Percentiles rank a stretch among this genome's conserved stretches.
Conservation (phyloP, 2,113 vertebrate genomes). For the Cyphomyrus plagiostoma region DNA sequence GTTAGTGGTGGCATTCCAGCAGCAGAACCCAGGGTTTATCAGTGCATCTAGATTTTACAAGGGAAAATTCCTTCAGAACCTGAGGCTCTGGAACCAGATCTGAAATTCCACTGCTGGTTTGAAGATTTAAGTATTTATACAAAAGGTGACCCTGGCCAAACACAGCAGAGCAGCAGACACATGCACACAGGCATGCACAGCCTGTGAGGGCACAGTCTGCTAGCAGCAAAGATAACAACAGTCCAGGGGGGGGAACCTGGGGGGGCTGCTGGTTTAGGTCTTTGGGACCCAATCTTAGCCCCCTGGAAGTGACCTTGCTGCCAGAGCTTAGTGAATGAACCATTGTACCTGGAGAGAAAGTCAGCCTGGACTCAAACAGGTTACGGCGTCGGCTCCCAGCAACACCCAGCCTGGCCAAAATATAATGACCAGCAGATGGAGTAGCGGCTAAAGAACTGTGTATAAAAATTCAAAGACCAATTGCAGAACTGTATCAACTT, state of each 20-base stretch:
- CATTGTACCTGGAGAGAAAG: slow-evolving; percentile 22
- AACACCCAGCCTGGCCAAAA: background rate
- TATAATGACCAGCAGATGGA: background rate
- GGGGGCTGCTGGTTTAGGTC: background rate
- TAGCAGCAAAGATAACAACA: background rate
- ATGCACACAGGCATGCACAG: slow-evolving; percentile 9
- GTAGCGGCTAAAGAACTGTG: background rate
- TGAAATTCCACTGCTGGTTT: slow-evolving; percentile 9
- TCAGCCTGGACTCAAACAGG: background rate
- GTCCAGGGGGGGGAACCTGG: background rate
- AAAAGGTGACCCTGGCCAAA: background rate
- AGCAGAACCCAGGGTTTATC: background rate
- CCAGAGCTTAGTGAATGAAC: slow-evolving; percentile 17
- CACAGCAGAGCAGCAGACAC: background rate
- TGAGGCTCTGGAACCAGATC: background rate
- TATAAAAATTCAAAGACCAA: background rate
- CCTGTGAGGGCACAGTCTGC: background rate
- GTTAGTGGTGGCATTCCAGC: background rate
- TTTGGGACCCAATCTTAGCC: background rate
- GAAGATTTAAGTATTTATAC: background rate
- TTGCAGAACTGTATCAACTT: background rate
- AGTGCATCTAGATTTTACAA: background rate
- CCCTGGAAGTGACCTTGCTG: background rate
- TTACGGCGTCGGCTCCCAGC: background rate
- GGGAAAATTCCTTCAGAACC: background rate